These are phyloP conservation scores for Margaritifera margaritifera DNA, from an alignment of 2,888 invertebrate species.

Conservation along the genomic window DNA sequence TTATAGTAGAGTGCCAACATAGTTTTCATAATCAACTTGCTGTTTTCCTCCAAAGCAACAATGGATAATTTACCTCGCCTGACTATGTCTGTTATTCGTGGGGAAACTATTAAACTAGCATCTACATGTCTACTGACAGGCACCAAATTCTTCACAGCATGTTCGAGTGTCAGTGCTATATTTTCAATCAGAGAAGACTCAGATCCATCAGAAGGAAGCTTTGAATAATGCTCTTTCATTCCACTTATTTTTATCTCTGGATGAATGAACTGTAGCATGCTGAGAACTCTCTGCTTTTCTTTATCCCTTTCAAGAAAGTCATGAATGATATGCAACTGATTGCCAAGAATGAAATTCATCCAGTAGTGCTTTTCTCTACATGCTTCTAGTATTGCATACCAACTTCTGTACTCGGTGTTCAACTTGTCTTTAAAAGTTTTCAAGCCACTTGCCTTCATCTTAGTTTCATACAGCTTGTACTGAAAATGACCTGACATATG, in stretches of 20 bases:
- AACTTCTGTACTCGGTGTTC: conserved; percentile 12
- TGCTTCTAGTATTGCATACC: conserved; percentile 25
- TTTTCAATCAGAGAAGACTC: conserved; percentile 4
- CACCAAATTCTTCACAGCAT: conserved; percentile 10
- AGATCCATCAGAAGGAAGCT: background rate
- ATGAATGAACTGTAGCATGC: conserved; percentile 32
- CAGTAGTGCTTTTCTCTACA: conserved; percentile 24
- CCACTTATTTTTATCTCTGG: conserved; percentile 12
- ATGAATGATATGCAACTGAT: conserved; percentile 36
- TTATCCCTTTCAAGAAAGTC: conserved; percentile 21
- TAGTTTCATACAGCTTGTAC: too few relatives aligned
- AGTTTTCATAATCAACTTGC: conserved; percentile 36
- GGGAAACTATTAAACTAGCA: background rate
- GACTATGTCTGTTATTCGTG: conserved; percentile 32
- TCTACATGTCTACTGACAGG: conserved; percentile 14
- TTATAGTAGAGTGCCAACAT: conserved; percentile 39
- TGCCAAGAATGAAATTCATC: conserved; percentile 41
- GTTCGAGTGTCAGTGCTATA: conserved; percentile 24
- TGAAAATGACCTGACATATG: too few relatives aligned
- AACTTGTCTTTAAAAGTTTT: conserved; percentile 6
- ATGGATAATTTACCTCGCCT: conserved; percentile 32
- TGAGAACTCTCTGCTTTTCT: conserved; percentile 9
- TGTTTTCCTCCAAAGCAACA: conserved; percentile 39
- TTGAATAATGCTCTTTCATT: conserved; percentile 9
- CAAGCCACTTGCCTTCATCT: conserved; percentile 8